phyloP scores from a whole-genome alignment of 2,113 vertebrate genomes.

The Pelmatolapia mariae region DNA sequence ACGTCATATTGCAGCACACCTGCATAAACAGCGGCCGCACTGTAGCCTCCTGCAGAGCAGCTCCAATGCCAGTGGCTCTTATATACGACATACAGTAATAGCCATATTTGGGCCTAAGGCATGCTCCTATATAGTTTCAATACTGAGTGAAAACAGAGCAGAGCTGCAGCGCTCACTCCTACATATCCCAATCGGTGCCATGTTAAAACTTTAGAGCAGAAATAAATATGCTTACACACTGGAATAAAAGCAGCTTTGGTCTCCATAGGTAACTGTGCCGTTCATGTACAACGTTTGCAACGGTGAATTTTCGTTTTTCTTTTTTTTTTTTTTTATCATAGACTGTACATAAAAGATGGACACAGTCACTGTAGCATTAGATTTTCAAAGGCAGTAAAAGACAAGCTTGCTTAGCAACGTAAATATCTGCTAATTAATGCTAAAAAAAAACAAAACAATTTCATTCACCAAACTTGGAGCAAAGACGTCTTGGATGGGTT shows the following conservation, averaged over 20 bases:
- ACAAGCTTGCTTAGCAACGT: not conserved
- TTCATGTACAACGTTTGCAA: not conserved
- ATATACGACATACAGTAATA: not conserved
- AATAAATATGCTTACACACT: not conserved
- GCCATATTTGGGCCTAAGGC: not conserved
- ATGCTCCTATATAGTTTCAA: not conserved
- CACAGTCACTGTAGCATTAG: not conserved
- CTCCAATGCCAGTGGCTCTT: not conserved
- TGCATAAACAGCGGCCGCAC: slow-evolving; percentile 67
- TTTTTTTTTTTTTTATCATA: not conserved
- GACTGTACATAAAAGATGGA: not conserved
- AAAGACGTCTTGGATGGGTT: not conserved
- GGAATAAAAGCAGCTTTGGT: not conserved
- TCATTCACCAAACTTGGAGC: not conserved
- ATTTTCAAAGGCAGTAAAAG: not conserved
- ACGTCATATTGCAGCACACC: slow-evolving; percentile 64
- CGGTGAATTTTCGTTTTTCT: not conserved
- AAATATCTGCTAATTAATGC: not conserved
- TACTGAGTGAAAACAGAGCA: not conserved
- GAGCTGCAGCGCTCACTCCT: not conserved
- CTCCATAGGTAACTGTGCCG: not conserved
- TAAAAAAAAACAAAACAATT: not conserved
- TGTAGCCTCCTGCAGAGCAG: slow-evolving; percentile 43
- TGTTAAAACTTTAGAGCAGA: not conserved
- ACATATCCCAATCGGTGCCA: not conserved